phyloP scores from a whole-genome alignment of 2,888 invertebrate genomes.

The Odontothrips loti region DNA sequence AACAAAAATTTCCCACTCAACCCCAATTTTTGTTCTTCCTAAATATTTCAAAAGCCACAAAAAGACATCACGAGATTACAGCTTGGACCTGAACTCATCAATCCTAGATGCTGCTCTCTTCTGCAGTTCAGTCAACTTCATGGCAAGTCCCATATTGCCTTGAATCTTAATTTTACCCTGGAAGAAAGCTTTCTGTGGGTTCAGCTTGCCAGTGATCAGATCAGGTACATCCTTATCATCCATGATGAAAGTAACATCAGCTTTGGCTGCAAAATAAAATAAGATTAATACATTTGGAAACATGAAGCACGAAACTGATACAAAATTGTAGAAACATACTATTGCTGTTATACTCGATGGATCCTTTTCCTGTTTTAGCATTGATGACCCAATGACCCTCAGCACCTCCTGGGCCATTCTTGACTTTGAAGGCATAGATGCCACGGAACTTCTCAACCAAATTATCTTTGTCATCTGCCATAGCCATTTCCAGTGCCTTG shows the following conservation, averaged over 20 bases:
- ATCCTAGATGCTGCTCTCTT: slow-evolving; percentile 68
- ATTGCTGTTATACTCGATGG: slow-evolving; percentile 71
- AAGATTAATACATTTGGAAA: background rate
- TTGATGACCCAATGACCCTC: slow-evolving; percentile 90
- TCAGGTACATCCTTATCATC: slow-evolving; percentile 84
- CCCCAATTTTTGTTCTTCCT: too few relatives aligned
- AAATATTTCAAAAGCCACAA: too few relatives aligned
- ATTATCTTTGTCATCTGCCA: slow-evolving; percentile 74
- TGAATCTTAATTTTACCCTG: slow-evolving; percentile 95
- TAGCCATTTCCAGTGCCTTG: slow-evolving; percentile 72
- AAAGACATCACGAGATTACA: slow-evolving; percentile 51
- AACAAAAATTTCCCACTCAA: too few relatives aligned
- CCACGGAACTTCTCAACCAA: slow-evolving; percentile 81
- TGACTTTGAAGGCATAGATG: slow-evolving; percentile 85
- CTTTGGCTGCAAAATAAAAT: slow-evolving; percentile 59
- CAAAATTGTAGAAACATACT: slow-evolving; percentile 41
- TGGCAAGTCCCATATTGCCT: slow-evolving; percentile 94
- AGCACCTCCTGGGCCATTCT: slow-evolving; percentile 69
- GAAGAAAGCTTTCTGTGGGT: slow-evolving; percentile 93
- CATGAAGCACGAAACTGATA: background rate
- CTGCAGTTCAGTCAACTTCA: slow-evolving; percentile 86
- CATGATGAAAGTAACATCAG: slow-evolving; percentile 84
- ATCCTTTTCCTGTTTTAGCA: slow-evolving; percentile 85
- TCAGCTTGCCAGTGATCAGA: slow-evolving; percentile 83
- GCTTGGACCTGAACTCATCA: slow-evolving; percentile 66